A percentile compares a stretch with the other conserved stretches of the same genome.
These are phyloP conservation scores for Drosophila malerkotliana DNA, from an alignment of 1,140 invertebrate genomes.

Conservation along the genomic window DNA sequence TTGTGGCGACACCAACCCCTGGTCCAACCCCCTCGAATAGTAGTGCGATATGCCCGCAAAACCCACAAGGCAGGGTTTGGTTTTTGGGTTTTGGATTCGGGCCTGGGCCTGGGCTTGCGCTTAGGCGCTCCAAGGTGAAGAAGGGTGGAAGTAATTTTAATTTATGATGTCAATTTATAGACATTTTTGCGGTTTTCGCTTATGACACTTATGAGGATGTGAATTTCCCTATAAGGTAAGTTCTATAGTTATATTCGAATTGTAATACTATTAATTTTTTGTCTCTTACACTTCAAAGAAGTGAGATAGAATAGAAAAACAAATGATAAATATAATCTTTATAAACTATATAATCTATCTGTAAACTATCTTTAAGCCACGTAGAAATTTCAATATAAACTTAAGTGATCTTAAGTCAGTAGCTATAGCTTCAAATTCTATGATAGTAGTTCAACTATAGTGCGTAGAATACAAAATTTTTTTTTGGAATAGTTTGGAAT, in stretches of 20 bases:
- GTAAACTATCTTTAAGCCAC: no score
- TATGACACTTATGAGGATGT: constrained; percentile 9
- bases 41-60: constrained; percentile 16
- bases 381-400: no score
- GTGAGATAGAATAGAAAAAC: no score
- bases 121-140: constrained; percentile 69
- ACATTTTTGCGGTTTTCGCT: constrained; percentile 70
- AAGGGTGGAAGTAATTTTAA: constrained; percentile 83
- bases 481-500: no score
- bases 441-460: no score
- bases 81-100: constrained; percentile 27
- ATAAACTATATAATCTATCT: no score
- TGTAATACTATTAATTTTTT: not conserved
- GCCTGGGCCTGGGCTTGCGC: constrained; percentile 29
- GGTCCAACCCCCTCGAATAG: constrained; percentile 49
- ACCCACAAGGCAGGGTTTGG: constrained; percentile 61
- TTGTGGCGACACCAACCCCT: constrained; percentile 57
- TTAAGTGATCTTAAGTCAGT: no score
- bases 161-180: constrained; percentile 82
- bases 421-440: no score
- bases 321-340: no score
- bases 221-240: not conserved
- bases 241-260: not conserved
- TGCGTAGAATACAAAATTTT: no score
- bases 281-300: no score